Percentiles rank a stretch among this genome's conserved stretches.
These are phyloP conservation scores for Sphenopsis melanotis DNA, from an alignment of 2,797 vertebrate genomes.

Conservation along the genomic window DNA sequence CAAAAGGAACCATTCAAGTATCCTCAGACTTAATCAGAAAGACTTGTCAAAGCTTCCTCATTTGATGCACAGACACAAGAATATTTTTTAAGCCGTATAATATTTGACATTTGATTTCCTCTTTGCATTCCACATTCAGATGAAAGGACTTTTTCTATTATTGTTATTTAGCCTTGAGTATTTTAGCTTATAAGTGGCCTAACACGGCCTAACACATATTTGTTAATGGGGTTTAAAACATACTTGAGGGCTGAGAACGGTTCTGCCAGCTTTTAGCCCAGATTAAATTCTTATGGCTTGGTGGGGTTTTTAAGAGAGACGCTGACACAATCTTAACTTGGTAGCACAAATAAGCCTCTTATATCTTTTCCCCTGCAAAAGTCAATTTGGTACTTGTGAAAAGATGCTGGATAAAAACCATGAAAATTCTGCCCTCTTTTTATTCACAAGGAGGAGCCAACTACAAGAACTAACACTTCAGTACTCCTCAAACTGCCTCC, in stretches of 20 bases:
- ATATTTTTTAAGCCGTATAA: slow-evolving; percentile 38
- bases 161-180: slow-evolving; percentile 50
- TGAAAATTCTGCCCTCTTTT: neutral
- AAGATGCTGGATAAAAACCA: slow-evolving; percentile 20
- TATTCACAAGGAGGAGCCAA: neutral
- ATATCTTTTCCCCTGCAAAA: neutral
- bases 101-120: slow-evolving; percentile 23
- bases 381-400: neutral
- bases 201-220: neutral
- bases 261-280: neutral
- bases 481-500: neutral
- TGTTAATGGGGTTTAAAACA: slow-evolving; percentile 36
- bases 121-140: slow-evolving; percentile 32
- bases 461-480: neutral
- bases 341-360: slow-evolving; percentile 10
- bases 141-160: slow-evolving; percentile 43
- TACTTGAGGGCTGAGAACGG: neutral
- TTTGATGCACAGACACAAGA: neutral
- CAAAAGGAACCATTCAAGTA: slow-evolving; percentile 6
- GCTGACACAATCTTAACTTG: neutral
- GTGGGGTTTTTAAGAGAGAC: neutral
- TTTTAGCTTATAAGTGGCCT: slow-evolving; percentile 32
- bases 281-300: slow-evolving; percentile 43
- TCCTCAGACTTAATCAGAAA: slow-evolving; percentile 38
- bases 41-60: slow-evolving; percentile 6